Conservation (phyloP, 2,113 vertebrate genomes). For the Indri indri region DNA sequence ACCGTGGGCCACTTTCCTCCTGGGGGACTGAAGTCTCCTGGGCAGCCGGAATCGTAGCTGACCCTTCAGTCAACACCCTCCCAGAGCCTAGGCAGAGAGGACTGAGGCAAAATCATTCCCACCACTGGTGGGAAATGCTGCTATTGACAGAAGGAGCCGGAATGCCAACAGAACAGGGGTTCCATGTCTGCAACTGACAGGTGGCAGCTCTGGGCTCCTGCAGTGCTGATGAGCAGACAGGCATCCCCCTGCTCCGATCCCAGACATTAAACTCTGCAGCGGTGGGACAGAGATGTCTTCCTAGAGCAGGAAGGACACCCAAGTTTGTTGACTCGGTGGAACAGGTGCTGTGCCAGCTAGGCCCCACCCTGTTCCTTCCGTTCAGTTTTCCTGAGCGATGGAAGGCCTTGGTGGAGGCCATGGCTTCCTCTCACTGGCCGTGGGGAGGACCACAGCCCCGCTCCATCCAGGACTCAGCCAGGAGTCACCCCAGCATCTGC, state of each 20-base stretch:
- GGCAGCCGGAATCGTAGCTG: neutral
- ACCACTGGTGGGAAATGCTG: neutral
- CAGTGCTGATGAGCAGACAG: neutral
- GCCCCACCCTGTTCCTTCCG: neutral
- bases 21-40: neutral
- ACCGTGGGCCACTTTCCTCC: neutral
- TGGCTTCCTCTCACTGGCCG: neutral
- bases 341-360: too few relatives aligned
- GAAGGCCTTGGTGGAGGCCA: neutral
- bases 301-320: neutral
- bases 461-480: neutral
- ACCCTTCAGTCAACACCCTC: too few relatives aligned
- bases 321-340: neutral
- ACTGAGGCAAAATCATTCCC: neutral
- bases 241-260: neutral
- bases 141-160: neutral
- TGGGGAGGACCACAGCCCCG: neutral
- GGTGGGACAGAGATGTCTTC: neutral
- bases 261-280: neutral
- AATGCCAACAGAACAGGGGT: too few relatives aligned
- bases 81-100: neutral
- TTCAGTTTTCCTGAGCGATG: neutral
- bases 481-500: too few relatives aligned
- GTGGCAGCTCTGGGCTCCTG: too few relatives aligned
- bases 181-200: accelerated